Evolutionary conservation across 2,888 invertebrate genomes (phyloP).

Genomic region (Masnerella sp.): DNA sequence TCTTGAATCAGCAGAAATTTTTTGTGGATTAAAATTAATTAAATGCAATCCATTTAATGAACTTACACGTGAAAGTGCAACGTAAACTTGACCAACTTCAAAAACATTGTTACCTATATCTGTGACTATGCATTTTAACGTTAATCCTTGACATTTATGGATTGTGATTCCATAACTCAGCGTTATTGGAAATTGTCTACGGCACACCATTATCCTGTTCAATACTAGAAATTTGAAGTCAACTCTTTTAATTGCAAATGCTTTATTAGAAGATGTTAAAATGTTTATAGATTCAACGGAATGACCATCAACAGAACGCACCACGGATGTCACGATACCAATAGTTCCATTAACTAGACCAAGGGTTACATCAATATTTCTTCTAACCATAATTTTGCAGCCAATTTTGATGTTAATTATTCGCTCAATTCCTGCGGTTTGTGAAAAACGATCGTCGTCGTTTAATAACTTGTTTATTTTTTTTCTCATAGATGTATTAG

Average conservation of each 20-base stretch:
- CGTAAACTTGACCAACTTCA: slow-evolving; percentile 2
- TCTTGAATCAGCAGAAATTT: slow-evolving; percentile 9
- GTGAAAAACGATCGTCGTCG: slow-evolving; percentile 5
- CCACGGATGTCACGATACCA: slow-evolving; percentile 5
- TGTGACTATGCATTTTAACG: slow-evolving; percentile 1
- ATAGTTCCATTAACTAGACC: slow-evolving; percentile 19
- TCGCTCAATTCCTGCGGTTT: slow-evolving; percentile 20
- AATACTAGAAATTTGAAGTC: slow-evolving; percentile 11
- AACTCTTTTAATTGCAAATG: slow-evolving; percentile 4
- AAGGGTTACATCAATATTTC: slow-evolving; percentile 15
- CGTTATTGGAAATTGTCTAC: slow-evolving; percentile 7
- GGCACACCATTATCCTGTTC: background rate
- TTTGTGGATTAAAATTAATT: slow-evolving; percentile 1
- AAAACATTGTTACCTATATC: slow-evolving; percentile 14
- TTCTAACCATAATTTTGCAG: slow-evolving; percentile 10
- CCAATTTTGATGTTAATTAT: slow-evolving; percentile 16
- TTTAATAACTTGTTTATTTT: background rate
- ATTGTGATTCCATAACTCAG: slow-evolving; percentile 6
- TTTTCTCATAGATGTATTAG: background rate
- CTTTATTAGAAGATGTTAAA: background rate
- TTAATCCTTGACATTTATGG: slow-evolving; percentile 9
- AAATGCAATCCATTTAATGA: slow-evolving; percentile 5
- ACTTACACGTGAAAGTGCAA: slow-evolving; percentile 10
- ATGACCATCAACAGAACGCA: slow-evolving; percentile 7
- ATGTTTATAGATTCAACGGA: slow-evolving; percentile 7